Conservation (phyloP, 30 jellyfish, hydroid and myxozoan genomes). For the Sanderia malayensis region DNA sequence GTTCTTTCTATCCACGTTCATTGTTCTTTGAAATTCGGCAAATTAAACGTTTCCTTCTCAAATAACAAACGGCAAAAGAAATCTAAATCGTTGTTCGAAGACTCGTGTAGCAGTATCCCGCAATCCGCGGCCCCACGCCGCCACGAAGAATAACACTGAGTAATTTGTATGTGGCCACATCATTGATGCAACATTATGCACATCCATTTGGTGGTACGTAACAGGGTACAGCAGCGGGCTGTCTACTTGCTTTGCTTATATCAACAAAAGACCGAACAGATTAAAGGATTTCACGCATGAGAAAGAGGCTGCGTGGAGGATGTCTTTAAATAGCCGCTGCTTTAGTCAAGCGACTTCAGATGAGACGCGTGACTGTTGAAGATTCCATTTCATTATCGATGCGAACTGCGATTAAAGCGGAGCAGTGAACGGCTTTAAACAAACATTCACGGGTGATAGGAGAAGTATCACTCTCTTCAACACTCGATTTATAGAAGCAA, state of each 20-base stretch:
- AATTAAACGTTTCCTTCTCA: constrained; percentile 9
- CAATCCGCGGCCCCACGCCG: too few species aligned
- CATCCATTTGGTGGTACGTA: neutral
- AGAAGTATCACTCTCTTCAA: neutral
- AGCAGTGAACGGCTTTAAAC: constrained; percentile 28
- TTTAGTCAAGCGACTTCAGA: constrained; percentile 17
- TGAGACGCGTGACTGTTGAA: constrained; percentile 49
- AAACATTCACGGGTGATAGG: constrained; percentile 29
- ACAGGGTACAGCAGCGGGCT: constrained; percentile 5
- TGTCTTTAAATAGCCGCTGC: constrained; percentile 23
- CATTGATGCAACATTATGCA: too few species aligned
- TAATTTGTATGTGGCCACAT: too few species aligned
- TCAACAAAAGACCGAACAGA: too few species aligned
- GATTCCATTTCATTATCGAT: too few species aligned
- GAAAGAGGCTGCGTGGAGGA: constrained; percentile 48
- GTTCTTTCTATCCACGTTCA: neutral
- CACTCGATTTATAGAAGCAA: constrained; percentile 3
- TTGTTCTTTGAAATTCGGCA: neutral
- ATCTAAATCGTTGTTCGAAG: neutral
- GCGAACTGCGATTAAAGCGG: too few species aligned
- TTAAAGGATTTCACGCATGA: constrained; percentile 4
- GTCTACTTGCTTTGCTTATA: neutral
- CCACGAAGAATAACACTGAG: too few species aligned
- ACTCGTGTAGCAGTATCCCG: neutral
- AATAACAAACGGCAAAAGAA: neutral